Conservation (phyloP, 1,140 invertebrate species). For the Philopotamus ludificatus region DNA sequence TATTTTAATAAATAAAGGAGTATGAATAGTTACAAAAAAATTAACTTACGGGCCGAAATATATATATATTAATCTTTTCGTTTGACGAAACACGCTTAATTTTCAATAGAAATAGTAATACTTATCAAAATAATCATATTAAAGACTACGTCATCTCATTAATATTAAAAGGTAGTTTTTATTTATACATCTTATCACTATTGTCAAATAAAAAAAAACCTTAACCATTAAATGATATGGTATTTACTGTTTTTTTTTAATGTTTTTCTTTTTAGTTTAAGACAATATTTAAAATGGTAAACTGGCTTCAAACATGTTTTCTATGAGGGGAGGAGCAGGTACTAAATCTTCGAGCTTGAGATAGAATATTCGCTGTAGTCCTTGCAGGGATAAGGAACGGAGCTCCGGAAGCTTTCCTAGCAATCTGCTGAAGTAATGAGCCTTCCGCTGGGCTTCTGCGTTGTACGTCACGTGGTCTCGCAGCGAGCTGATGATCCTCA, state of each 20-base stretch:
- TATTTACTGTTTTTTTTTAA: slow-evolving; percentile 16
- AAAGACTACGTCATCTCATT: slow-evolving; percentile 10
- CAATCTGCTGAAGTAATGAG: slow-evolving; percentile 88
- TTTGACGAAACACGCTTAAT: slow-evolving; percentile 21
- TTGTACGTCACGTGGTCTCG: slow-evolving; percentile 94
- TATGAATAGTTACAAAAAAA: slow-evolving; percentile 21
- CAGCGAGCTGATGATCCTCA: slow-evolving; percentile 91
- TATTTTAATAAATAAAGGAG: slow-evolving; percentile 26
- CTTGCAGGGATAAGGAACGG: slow-evolving; percentile 86
- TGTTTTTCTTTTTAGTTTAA: slow-evolving; percentile 2
- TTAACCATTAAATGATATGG: slow-evolving; percentile 27
- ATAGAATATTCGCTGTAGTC: slow-evolving; percentile 91
- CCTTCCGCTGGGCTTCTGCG: slow-evolving; percentile 81
- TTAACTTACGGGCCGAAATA: slow-evolving; percentile 23
- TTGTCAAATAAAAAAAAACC: slow-evolving; percentile 32
- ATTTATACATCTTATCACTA: slow-evolving; percentile 23
- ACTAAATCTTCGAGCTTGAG: slow-evolving; percentile 90
- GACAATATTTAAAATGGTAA: slow-evolving; percentile 75
- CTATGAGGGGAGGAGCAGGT: slow-evolving; percentile 86
- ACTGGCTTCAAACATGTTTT: slow-evolving; percentile 92
- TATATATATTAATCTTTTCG: slow-evolving; percentile 19
- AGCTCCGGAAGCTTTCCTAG: slow-evolving; percentile 89
- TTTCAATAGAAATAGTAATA: slow-evolving; percentile 21
- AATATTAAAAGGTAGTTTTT: neutral
- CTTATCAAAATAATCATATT: slow-evolving; percentile 15